phyloP scores from a whole-genome alignment of 1,140 invertebrate species.

The Hyphantria cunea region DNA sequence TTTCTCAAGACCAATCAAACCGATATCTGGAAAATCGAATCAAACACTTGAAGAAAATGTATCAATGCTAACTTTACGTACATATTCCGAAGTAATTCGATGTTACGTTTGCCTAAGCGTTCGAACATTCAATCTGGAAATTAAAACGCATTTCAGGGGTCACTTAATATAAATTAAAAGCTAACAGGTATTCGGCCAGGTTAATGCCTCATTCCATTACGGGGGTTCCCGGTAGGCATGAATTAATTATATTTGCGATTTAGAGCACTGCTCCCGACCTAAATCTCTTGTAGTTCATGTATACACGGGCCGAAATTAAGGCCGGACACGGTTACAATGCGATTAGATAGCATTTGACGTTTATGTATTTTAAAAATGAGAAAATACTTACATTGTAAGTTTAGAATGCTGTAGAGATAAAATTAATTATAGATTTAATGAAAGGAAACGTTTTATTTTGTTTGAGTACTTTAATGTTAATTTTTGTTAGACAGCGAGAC shows the following conservation, averaged over 20 bases:
- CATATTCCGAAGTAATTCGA: background rate
- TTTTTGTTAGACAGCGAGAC: too few relatives aligned
- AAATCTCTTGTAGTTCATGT: slow-evolving; percentile 19
- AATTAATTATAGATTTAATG: too few relatives aligned
- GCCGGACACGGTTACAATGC: background rate
- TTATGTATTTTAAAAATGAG: background rate
- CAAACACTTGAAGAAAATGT: too few relatives aligned
- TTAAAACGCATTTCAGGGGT: slow-evolving; percentile 29
- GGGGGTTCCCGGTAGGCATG: slow-evolving; percentile 25
- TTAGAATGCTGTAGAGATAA: too few relatives aligned
- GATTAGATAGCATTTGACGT: background rate
- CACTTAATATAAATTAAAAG: slow-evolving; percentile 51
- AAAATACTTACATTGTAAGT: too few relatives aligned
- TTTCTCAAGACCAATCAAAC: too few relatives aligned
- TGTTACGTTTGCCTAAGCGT: background rate
- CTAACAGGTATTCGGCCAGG: slow-evolving; percentile 35
- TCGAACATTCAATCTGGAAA: slow-evolving; percentile 15
- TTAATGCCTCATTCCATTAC: slow-evolving; percentile 44
- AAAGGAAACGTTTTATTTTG: too few relatives aligned
- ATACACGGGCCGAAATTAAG: slow-evolving; percentile 2
- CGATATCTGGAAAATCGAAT: too few relatives aligned
- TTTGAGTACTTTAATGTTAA: too few relatives aligned
- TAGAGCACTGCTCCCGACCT: slow-evolving; percentile 26
- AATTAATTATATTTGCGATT: slow-evolving; percentile 42
- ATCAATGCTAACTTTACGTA: too few relatives aligned